Conservation (phyloP, 23 tunicate genomes). For the Botrylloides violaceus region DNA sequence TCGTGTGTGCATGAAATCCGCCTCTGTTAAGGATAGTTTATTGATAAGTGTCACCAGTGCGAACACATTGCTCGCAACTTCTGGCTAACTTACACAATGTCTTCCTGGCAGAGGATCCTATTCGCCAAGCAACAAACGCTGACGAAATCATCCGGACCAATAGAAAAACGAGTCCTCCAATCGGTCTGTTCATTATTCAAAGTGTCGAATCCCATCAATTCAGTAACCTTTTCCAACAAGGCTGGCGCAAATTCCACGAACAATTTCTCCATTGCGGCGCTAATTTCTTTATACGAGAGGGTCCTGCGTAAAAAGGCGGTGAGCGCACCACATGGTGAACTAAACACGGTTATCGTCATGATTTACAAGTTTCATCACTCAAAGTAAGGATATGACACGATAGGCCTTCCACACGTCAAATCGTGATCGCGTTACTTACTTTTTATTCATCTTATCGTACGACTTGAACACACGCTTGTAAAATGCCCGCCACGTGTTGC, state of each 20-base stretch:
- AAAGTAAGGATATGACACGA: too few relatives aligned
- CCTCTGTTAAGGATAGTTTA: too few relatives aligned
- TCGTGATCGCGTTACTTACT: too few relatives aligned
- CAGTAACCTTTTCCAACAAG: constrained; percentile 33
- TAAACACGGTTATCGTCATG: too few relatives aligned
- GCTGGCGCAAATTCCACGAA: constrained; percentile 80
- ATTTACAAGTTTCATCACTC: too few relatives aligned
- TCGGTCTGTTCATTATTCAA: neutral
- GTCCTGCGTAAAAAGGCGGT: too few relatives aligned
- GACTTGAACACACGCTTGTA: constrained; percentile 45
- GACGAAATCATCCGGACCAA: constrained; percentile 54
- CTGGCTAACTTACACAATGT: constrained; percentile 47
- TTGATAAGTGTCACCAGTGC: too few relatives aligned
- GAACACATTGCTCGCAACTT: too few relatives aligned
- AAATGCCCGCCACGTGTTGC: constrained; percentile 63
- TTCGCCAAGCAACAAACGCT: constrained; percentile 63
- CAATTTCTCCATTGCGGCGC: constrained; percentile 59
- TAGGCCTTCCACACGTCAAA: too few relatives aligned
- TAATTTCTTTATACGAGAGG: constrained; percentile 40
- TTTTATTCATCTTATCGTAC: constrained; percentile 60
- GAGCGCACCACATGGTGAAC: too few relatives aligned
- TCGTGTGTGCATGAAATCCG: constrained; percentile 46
- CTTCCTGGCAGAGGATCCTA: constrained; percentile 69
- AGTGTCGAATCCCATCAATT: constrained; percentile 56
- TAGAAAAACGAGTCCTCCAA: constrained; percentile 32